Conservation (phyloP, 2,113 vertebrate genomes). For the Suricata suricatta region DNA sequence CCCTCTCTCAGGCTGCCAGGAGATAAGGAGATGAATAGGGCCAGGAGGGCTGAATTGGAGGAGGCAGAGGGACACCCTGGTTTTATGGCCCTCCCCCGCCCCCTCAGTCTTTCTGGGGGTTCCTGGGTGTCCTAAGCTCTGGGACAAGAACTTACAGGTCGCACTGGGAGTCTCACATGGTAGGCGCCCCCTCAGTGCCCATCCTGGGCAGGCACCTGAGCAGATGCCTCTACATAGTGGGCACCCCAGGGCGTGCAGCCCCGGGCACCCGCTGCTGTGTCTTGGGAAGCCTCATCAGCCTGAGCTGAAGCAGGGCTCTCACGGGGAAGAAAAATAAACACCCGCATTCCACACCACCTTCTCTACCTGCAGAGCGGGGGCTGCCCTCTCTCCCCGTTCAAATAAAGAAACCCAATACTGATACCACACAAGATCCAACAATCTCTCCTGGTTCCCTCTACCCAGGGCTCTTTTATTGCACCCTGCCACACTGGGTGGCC, state of each 20-base stretch:
- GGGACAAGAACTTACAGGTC: slow-evolving; percentile 14
- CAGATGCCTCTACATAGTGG: not conserved
- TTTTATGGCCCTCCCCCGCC: slow-evolving; percentile 57
- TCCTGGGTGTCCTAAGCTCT: not conserved
- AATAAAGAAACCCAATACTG: slow-evolving; percentile 76
- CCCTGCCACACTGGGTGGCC: slow-evolving; percentile 70
- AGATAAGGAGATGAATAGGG: slow-evolving; percentile 84
- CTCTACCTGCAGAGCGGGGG: slow-evolving; percentile 66
- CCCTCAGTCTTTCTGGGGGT: slow-evolving; percentile 61
- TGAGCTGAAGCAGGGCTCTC: slow-evolving; percentile 66
- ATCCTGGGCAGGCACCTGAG: not conserved
- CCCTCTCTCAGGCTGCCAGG: slow-evolving; percentile 77
- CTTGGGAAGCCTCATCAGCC: not conserved
- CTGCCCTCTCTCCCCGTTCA: slow-evolving; percentile 69
- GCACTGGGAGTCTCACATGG: not conserved
- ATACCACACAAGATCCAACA: slow-evolving; percentile 64
- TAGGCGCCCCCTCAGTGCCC: not conserved
- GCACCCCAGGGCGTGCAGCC: not conserved
- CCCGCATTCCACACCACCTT: slow-evolving; percentile 67
- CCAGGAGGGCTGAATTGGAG: slow-evolving; percentile 72
- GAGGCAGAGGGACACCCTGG: slow-evolving; percentile 48
- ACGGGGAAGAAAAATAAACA: slow-evolving; percentile 76
- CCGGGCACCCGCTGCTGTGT: not conserved
- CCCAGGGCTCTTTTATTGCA: slow-evolving; percentile 26
- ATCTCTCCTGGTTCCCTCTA: slow-evolving; percentile 31